Evolutionary conservation across 2,113 vertebrate species (phyloP).

Genomic region (Aldabrachelys gigantea): DNA sequence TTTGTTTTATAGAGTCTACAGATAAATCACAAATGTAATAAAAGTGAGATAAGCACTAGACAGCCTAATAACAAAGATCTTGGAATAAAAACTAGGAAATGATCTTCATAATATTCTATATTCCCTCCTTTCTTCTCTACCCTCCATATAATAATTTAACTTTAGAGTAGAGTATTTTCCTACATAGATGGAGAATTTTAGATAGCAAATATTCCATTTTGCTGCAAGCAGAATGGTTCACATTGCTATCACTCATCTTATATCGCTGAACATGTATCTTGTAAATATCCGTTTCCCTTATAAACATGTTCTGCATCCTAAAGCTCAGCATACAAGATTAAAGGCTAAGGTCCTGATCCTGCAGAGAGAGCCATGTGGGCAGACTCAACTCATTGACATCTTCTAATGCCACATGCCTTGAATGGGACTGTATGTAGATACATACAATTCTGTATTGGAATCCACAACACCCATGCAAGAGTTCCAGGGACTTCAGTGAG

Average conservation of each 20-base stretch:
- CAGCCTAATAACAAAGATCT: not conserved
- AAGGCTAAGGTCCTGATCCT: not conserved
- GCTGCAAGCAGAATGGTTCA: not conserved
- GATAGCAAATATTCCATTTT: not conserved
- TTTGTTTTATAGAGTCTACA: not conserved
- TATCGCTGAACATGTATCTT: not conserved
- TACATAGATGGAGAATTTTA: not conserved
- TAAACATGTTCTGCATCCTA: not conserved
- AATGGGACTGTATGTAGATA: not conserved
- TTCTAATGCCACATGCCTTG: not conserved
- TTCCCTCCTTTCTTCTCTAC: not conserved
- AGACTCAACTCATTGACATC: not conserved
- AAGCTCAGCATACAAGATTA: not conserved
- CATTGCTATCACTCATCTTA: not conserved
- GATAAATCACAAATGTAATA: not conserved
- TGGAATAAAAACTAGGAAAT: conserved; percentile 6
- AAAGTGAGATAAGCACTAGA: not conserved
- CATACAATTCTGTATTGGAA: not conserved
- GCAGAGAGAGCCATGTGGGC: not conserved
- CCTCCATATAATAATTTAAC: not conserved
- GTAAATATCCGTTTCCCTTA: conserved; percentile 1
- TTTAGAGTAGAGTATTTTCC: not conserved
- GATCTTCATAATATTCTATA: not conserved
- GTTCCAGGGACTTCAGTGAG: rapidly evolving
- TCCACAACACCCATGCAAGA: rapidly evolving